A percentile compares a stretch with the other conserved stretches of the same genome.
These are phyloP conservation scores for Helarctos malayanus DNA, from an alignment of 2,797 vertebrate genomes.

Conservation along the genomic window DNA sequence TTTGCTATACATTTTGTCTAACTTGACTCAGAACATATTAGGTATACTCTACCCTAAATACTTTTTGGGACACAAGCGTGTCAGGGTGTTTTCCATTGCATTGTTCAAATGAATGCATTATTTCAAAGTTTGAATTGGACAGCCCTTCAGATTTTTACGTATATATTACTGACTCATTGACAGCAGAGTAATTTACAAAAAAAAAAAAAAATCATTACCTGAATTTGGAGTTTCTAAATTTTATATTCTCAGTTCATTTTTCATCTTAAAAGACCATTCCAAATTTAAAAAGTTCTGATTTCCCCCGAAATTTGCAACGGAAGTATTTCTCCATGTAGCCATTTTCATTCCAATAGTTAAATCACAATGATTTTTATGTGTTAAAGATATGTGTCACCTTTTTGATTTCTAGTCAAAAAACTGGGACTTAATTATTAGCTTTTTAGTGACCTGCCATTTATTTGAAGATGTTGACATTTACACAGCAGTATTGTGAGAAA, in stretches of 20 bases:
- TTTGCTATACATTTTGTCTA: background rate
- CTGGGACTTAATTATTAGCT: conserved; percentile 24
- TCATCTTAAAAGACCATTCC: background rate
- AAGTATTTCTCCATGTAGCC: background rate
- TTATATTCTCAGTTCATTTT: conserved; percentile 45
- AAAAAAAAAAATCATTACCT: background rate
- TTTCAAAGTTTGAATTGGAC: background rate
- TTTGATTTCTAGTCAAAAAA: conserved; percentile 38
- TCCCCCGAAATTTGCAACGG: conserved; percentile 6
- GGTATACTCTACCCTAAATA: background rate
- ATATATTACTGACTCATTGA: conserved; percentile 28
- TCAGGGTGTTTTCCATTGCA: background rate
- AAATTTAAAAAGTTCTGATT: conserved; percentile 2
- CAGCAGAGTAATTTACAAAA: background rate
- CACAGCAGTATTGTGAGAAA: background rate
- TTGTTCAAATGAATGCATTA: background rate
- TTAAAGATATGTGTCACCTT: background rate
- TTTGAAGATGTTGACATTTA: conserved; percentile 60
- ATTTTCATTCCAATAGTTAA: conserved; percentile 2
- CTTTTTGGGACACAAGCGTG: background rate
- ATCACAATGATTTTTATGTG: background rate
- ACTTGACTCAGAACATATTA: background rate
- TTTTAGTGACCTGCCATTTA: conserved; percentile 21
- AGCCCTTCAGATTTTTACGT: background rate
- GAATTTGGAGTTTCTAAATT: background rate